phyloP scores from a whole-genome alignment of 1,140 invertebrate genomes.

The Lasaia peninsularis region DNA sequence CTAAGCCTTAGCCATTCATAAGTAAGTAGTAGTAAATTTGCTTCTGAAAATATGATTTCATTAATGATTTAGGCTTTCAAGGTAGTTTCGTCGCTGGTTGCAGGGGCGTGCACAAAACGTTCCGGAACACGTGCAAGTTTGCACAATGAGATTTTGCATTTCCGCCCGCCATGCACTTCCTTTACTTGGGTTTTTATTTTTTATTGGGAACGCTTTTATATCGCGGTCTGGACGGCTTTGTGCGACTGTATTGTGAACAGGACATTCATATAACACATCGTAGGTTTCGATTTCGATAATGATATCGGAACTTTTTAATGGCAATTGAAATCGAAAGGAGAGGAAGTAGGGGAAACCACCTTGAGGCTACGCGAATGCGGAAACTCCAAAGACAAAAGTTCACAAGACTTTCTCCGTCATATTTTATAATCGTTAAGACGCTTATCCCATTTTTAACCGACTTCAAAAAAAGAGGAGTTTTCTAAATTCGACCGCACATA shows the following conservation, averaged over 20 bases:
- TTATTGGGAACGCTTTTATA: constrained; percentile 65
- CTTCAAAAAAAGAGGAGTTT: too few species aligned
- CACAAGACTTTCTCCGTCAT: constrained; percentile 8
- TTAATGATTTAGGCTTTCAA: constrained; percentile 45
- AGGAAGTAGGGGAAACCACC: constrained; percentile 31
- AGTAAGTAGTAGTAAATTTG: not conserved
- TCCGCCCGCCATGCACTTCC: constrained; percentile 74
- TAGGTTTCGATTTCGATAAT: constrained; percentile 76
- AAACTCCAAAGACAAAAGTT: constrained; percentile 11
- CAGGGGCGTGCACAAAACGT: constrained; percentile 61
- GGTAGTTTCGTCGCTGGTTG: constrained; percentile 37
- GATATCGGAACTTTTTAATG: constrained; percentile 68
- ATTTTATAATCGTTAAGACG: not conserved
- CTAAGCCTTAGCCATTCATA: too few species aligned
- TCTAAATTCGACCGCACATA: too few species aligned
- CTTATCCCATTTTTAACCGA: constrained; percentile 11
- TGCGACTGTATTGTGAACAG: constrained; percentile 51
- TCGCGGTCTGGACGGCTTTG: constrained; percentile 64
- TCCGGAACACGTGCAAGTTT: constrained; percentile 73
- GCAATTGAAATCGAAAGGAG: constrained; percentile 68
- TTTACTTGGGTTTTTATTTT: constrained; percentile 73
- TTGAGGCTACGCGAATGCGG: constrained; percentile 4
- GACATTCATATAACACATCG: constrained; percentile 69
- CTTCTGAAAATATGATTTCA: constrained; percentile 51
- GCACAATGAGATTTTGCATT: constrained; percentile 75